Evolutionary conservation across 2,797 vertebrate species (phyloP).

Genomic region (Falco novaeseelandiae): DNA sequence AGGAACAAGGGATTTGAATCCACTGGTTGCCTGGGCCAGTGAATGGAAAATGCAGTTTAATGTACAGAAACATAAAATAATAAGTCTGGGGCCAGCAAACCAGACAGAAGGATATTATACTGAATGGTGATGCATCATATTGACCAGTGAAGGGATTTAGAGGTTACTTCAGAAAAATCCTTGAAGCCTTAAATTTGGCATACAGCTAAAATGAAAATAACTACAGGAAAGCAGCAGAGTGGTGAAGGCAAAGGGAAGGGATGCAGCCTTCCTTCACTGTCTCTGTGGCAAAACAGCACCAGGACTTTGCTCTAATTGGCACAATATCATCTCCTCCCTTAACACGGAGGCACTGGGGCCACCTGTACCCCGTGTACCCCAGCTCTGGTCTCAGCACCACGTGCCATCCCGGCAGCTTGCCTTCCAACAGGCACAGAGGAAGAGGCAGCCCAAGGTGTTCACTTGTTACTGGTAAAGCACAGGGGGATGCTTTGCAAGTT

Average conservation of each 20-base stretch:
- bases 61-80: constrained; percentile 74
- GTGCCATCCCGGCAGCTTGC: accelerated
- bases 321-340: accelerated
- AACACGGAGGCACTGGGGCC: accelerated
- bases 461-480: background rate
- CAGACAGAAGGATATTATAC: constrained; percentile 67
- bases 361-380: accelerated
- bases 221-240: background rate
- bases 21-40: constrained; percentile 42
- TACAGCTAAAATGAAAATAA: constrained; percentile 47
- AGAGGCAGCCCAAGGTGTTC: background rate
- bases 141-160: constrained; percentile 71
- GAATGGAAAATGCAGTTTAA: constrained; percentile 74
- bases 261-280: background rate
- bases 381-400: background rate
- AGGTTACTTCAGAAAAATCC: constrained; percentile 69
- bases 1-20: constrained; percentile 72
- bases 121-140: constrained; percentile 57
- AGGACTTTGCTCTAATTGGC: background rate
- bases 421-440: background rate
- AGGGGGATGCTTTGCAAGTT: background rate
- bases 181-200: constrained; percentile 42
- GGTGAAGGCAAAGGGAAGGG: background rate
- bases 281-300: background rate
- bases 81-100: constrained; percentile 62